Conservation (phyloP, 2,113 vertebrate genomes). For the Erythrocercus mccallii region DNA sequence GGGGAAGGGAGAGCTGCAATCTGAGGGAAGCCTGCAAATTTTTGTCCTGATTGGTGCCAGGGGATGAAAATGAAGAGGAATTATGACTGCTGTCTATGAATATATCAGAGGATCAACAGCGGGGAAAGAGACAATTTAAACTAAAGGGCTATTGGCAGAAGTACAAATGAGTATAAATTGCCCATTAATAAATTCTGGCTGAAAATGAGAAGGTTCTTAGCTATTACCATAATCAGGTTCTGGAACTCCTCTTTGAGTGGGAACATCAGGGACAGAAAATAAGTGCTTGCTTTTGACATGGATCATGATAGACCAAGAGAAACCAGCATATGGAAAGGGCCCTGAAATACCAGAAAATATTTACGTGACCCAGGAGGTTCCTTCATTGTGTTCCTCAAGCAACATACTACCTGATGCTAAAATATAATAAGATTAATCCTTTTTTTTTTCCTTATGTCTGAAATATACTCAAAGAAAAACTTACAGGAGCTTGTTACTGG, state of each 20-base stretch:
- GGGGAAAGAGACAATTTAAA: slow-evolving; percentile 24
- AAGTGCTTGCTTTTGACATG: slow-evolving; percentile 3
- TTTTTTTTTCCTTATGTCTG: neutral
- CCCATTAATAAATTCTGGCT: slow-evolving; percentile 46
- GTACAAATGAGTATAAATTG: slow-evolving; percentile 55
- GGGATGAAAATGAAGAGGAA: slow-evolving; percentile 9
- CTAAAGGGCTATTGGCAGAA: slow-evolving; percentile 45
- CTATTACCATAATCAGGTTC: slow-evolving; percentile 30
- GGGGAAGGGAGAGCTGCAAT: neutral
- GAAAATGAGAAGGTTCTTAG: slow-evolving; percentile 36
- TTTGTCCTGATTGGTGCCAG: neutral
- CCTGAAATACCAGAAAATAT: neutral
- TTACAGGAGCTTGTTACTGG: neutral
- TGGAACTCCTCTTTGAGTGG: neutral
- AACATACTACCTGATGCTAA: neutral
- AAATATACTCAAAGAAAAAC: neutral
- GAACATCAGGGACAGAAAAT: slow-evolving; percentile 24
- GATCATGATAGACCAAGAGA: neutral
- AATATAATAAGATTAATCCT: neutral
- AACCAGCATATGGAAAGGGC: neutral
- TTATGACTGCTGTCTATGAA: slow-evolving; percentile 20
- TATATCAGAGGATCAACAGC: slow-evolving; percentile 27
- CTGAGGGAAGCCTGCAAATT: neutral
- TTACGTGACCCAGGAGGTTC: neutral
- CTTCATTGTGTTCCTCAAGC: neutral